A percentile compares a stretch with the other conserved stretches of the same genome.
Evolutionary conservation across 2,888 invertebrate species (phyloP).

Genomic region (Nomada fucata): DNA sequence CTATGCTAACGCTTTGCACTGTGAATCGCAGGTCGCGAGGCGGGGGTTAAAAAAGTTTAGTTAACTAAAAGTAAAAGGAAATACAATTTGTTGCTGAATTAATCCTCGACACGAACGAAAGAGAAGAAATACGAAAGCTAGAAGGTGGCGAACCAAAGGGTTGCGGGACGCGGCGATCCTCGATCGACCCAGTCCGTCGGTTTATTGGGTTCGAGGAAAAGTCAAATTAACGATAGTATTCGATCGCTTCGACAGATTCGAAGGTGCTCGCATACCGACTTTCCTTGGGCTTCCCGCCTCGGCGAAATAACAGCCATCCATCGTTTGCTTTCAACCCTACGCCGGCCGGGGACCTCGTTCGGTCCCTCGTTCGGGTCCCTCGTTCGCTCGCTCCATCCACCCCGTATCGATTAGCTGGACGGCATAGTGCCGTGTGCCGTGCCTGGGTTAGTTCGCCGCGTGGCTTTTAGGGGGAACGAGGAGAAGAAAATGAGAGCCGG

Average conservation of each 20-base stretch:
- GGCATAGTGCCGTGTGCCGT: constrained; percentile 49
- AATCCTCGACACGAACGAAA: too few relatives aligned
- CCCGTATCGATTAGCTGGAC: constrained; percentile 64
- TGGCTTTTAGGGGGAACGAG: constrained; percentile 53
- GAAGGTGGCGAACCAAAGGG: not conserved
- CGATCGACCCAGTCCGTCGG: too few relatives aligned
- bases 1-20: too few relatives aligned
- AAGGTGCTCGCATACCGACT: constrained; percentile 9
- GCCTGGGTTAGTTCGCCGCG: constrained; percentile 48
- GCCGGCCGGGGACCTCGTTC: constrained; percentile 31
- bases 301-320: constrained; percentile 49
- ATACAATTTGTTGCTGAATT: too few relatives aligned
- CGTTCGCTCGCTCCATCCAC: constrained; percentile 47
- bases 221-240: not conserved
- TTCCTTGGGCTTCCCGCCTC: constrained; percentile 40
- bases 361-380: constrained; percentile 37
- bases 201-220: not conserved
- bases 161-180: not conserved
- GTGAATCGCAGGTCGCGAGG: too few relatives aligned
- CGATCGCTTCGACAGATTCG: not conserved
- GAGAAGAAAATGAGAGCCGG: constrained; percentile 45
- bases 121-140: too few relatives aligned
- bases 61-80: too few relatives aligned
- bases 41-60: too few relatives aligned
- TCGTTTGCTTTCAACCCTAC: constrained; percentile 48